phyloP scores from a whole-genome alignment of 2,797 vertebrate species.

The Gymnodraco acuticeps region DNA sequence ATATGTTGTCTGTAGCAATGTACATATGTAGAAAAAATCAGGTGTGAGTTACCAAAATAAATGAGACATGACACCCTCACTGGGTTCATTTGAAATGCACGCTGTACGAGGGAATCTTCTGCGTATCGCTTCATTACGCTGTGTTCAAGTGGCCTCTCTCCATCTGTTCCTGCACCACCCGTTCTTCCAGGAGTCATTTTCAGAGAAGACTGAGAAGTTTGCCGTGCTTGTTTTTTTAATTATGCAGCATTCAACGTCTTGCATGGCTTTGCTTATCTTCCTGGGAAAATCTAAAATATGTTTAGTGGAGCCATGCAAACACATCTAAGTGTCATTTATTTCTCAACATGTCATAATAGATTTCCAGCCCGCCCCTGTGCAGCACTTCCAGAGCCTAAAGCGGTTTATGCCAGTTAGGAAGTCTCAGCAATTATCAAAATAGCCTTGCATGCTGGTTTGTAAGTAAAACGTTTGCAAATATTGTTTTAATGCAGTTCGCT shows the following conservation, averaged over 20 bases:
- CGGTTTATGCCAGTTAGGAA: conserved; percentile 69
- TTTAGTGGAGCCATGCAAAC: conserved; percentile 70
- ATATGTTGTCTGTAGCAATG: conserved; percentile 40
- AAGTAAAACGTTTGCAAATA: conserved; percentile 75
- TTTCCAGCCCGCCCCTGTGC: conserved; percentile 56
- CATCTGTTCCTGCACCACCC: conserved; percentile 78
- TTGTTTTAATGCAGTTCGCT: conserved; percentile 76
- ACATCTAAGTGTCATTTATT: conserved; percentile 74
- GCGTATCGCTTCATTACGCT: conserved; percentile 70
- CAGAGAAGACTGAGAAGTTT: conserved; percentile 69
- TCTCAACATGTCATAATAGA: conserved; percentile 71
- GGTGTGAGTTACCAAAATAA: conserved; percentile 66
- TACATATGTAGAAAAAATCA: conserved; percentile 62
- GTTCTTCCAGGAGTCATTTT: conserved; percentile 73
- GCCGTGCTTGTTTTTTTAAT: conserved; percentile 72
- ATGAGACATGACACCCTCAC: conserved; percentile 61
- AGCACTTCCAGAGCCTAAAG: conserved; percentile 62
- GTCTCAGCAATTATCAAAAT: conserved; percentile 78
- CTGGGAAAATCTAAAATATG: conserved; percentile 66
- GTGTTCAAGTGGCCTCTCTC: conserved; percentile 74
- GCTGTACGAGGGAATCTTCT: conserved; percentile 62
- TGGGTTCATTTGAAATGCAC: conserved; percentile 66
- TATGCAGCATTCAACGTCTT: conserved; percentile 74
- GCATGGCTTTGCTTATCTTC: conserved; percentile 58
- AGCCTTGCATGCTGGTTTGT: conserved; percentile 70